Conservation (phyloP, 1,140 invertebrate species). For the Mercenaria mercenaria region DNA sequence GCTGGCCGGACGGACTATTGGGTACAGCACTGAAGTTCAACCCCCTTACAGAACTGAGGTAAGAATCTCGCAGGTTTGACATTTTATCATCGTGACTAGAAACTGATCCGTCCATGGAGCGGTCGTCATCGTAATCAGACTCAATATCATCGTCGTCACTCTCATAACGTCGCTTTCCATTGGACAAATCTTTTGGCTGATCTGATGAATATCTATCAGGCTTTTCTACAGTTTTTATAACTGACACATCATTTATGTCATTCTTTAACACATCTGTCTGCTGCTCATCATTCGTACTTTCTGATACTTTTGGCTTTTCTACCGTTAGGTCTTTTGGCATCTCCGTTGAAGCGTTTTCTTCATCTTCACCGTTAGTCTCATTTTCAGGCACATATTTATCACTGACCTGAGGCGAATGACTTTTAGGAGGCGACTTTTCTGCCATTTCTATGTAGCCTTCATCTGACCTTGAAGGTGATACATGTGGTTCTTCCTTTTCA, state of each 20-base stretch:
- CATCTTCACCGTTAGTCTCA: background rate
- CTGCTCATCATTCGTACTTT: background rate
- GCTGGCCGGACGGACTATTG: constrained; percentile 69
- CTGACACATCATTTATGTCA: constrained; percentile 24
- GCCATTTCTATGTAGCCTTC: constrained; percentile 48
- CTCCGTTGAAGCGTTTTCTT: background rate
- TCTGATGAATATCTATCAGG: constrained; percentile 16
- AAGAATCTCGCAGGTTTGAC: constrained; percentile 42
- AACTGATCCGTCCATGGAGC: constrained; percentile 71
- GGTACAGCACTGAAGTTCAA: constrained; percentile 53
- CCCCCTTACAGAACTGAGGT: constrained; percentile 45
- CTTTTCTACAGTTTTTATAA: background rate
- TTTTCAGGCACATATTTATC: background rate
- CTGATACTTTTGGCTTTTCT: constrained; percentile 13
- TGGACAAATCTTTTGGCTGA: constrained; percentile 32
- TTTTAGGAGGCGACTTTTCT: constrained; percentile 24
- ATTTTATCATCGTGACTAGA: constrained; percentile 75
- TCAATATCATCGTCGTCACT: constrained; percentile 70
- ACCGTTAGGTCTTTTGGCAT: constrained; percentile 50
- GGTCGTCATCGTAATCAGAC: constrained; percentile 71
- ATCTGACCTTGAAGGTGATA: constrained; percentile 47
- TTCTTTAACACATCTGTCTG: background rate
- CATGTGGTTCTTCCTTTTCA: constrained; percentile 12
- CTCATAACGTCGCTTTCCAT: constrained; percentile 51
- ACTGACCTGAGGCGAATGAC: constrained; percentile 23